Evolutionary conservation across 2,888 invertebrate species (phyloP), one percentile per base, ranked within the genome.

Genomic region (Phengaris arion): DNA sequence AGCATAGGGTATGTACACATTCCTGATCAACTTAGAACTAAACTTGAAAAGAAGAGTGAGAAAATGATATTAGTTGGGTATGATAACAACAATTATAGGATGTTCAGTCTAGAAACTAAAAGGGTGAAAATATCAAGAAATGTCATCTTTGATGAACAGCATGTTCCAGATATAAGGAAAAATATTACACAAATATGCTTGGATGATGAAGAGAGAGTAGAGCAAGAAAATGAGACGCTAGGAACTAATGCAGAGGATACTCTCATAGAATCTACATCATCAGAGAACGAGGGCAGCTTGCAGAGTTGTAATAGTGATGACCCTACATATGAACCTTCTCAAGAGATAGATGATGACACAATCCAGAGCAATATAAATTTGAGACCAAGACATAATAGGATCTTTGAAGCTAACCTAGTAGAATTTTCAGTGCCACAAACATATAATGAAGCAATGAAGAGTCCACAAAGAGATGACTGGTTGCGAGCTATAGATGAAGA

Each of bases 21-120:
- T 6, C 85, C 85, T 8, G 79, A 85, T 48, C 77, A 83, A 70
- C 76, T 77, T 15, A 79, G 85, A 75, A 79, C 76, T 59, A 80
- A 83, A 52, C 48, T 82, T 1, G 81, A 81, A 6, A 80, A 76
- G 51, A 83, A 82, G 73, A 82, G 82, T 77, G 13, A 70, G 8
- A 82, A 81, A 55, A 77, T 85, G 77, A 77, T 75, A 79, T 15
- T 75, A 35, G 64, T 75, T 51, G 75, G 75, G 5, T 75, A 73
- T 73, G 64, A 68, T 12, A 52, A 72, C 35, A 54, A 68, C 9
- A 75, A 70, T 57, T 69, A 75, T 4, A 75, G 70, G 13, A 75
- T 75, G 75, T 70, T 22, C 22, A 57, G 46, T n/a, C 1, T 69
- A 55, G 46, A 55, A 22, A 22, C 22, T n/a, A 70, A 75, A 70